Percentiles rank a stretch among this genome's conserved stretches.
These are phyloP conservation scores for Pachycephala philippinensis DNA, from an alignment of 2,113 vertebrate genomes.

Conservation along the genomic window DNA sequence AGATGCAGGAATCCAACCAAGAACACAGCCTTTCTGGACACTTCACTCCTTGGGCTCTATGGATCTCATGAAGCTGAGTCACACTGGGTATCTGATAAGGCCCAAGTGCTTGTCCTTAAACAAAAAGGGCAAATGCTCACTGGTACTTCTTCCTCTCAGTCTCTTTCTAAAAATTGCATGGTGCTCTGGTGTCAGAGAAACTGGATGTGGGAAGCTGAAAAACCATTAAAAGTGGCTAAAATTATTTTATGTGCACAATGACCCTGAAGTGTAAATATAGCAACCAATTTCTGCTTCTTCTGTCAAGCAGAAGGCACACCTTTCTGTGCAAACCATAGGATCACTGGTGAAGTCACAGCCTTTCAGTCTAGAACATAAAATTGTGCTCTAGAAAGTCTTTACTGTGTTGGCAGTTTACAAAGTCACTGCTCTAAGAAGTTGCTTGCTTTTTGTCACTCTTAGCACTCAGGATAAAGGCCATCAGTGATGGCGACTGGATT, in stretches of 20 bases:
- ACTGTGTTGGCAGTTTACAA: neutral
- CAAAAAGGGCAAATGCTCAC: neutral
- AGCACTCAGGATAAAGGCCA: neutral
- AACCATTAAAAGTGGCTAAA: neutral
- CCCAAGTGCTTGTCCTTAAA: neutral
- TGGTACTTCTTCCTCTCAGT: neutral
- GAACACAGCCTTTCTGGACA: neutral
- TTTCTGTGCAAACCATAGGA: neutral
- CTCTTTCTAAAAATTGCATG: neutral
- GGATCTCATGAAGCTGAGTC: neutral
- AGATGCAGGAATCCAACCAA: neutral
- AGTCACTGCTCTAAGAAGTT: neutral
- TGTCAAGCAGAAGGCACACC: neutral
- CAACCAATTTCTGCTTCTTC: neutral
- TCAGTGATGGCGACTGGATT: neutral
- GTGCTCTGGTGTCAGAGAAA: neutral
- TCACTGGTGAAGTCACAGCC: neutral
- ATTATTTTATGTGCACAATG: neutral
- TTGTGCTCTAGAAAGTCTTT: neutral
- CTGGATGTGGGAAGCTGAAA: neutral
- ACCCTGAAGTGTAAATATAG: neutral
- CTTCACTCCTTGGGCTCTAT: neutral
- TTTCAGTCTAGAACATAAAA: neutral
- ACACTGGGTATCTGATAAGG: neutral
- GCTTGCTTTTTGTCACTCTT: neutral